Percentiles rank a stretch among this genome's conserved stretches.
Conservation (phyloP, 2,113 vertebrate species). For the human (Homo sapiens) region GRCh38 chr11:10369001-10369500, state of each 20-base stretch:
- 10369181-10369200: background rate
- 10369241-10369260: background rate
- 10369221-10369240: background rate
- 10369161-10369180: background rate
- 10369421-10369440: background rate
- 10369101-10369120: background rate
- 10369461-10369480: background rate
- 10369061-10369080: background rate
- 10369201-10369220: background rate
- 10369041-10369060: background rate
- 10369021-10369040: background rate
- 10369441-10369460: background rate
- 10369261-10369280: slow-evolving; percentile 1
- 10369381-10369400: background rate
- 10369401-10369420: background rate
- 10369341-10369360: background rate
- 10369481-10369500: background rate
- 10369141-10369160: background rate
- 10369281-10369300: background rate
- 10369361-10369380: background rate
- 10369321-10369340: background rate
- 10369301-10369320: background rate
- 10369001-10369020: background rate
- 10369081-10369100: background rate
- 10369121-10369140: background rate